These are phyloP conservation scores for Cassiopea xamachana DNA, from an alignment of 30 jellyfish, hydroid and myxozoan genomes.

Conservation along the genomic window DNA sequence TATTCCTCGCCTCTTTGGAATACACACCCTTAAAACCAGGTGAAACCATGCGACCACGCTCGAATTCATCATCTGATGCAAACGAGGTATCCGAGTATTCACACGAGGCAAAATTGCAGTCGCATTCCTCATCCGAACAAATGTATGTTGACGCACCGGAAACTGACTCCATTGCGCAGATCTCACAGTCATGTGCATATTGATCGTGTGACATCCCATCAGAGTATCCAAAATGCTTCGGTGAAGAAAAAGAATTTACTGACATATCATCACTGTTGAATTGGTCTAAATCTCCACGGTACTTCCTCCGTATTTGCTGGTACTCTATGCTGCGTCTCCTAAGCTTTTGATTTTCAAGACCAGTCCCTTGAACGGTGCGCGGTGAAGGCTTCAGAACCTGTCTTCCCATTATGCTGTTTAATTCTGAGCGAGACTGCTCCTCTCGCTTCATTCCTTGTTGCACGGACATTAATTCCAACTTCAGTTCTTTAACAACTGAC, in stretches of 20 bases:
- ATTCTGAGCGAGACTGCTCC: slow-evolving; percentile 47
- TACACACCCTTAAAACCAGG: slow-evolving; percentile 58
- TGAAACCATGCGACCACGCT: slow-evolving; percentile 65
- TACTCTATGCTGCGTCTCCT: slow-evolving; percentile 55
- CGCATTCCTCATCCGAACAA: slow-evolving; percentile 87
- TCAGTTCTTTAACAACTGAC: slow-evolving; percentile 84
- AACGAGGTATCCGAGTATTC: slow-evolving; percentile 75
- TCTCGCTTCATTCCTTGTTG: slow-evolving; percentile 69
- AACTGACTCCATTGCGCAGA: slow-evolving; percentile 63
- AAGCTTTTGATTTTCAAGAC: slow-evolving; percentile 35
- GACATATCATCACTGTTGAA: slow-evolving; percentile 49
- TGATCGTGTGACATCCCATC: slow-evolving; percentile 33
- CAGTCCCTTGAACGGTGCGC: slow-evolving; percentile 17
- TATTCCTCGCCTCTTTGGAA: slow-evolving; percentile 75
- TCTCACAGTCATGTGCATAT: slow-evolving; percentile 72
- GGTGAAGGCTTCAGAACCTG: slow-evolving; percentile 6
- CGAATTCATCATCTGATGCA: slow-evolving; percentile 76
- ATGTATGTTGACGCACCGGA: slow-evolving; percentile 65
- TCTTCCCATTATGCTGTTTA: slow-evolving; percentile 46
- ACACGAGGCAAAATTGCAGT: slow-evolving; percentile 73
- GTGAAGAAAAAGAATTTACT: slow-evolving; percentile 37
- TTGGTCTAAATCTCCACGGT: slow-evolving; percentile 58
- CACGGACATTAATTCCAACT: slow-evolving; percentile 73
- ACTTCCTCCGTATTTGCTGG: slow-evolving; percentile 46
- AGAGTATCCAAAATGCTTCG: slow-evolving; percentile 63